Evolutionary conservation across 30 jellyfish, hydroid and myxozoan genomes (phyloP), one percentile per base, ranked within the genome.

Genomic region (Chironex yamaguchii): DNA sequence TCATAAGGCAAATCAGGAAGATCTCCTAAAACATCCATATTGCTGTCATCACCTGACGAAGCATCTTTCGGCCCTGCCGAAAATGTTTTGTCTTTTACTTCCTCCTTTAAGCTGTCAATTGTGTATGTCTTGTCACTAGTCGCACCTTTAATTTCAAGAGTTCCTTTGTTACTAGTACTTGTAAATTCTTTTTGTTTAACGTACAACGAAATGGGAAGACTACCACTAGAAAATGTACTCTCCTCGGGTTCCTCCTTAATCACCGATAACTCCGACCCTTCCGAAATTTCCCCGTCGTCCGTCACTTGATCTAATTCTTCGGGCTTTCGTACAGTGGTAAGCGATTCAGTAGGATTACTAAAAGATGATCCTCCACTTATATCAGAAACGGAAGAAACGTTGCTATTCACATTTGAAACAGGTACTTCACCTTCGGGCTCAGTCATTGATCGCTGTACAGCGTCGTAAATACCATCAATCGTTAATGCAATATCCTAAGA

Each of bases 211-310:
- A 6, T 17, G 17, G 58, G 58, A 42, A 6, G 13, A 42, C 9
- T 17, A 42, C 21, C 12, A 12, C 26, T 4, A 4, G 73, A 81
- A 1, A 88, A 49, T 29, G 79, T 48, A 3, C 79, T 91, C 27
- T 88, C 96, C 3, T 54, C 95, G 1, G 94, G 82, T 71, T 94
- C 99, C 65, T 94, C 99, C 26, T 79, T 89, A 67, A 94, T 94
- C 28, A 91, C 94, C 9, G 99, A 94, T 26, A 94, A 71, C 29
- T 94, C 99, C 12, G 91, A 81, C 49, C 84, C 96, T 50, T 90
- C 90, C 20, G 96, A 70, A 0, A 91, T 48, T 3, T 72, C 58
- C 17, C 13, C 9, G 9, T 6, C 13, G 17, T 42, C 58, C 13
- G 58, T 6, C 13, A 42, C 58, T 6, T 6, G 17, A 9, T 42